phyloP scores from a whole-genome alignment of 2,888 invertebrate species.

The Amphipyra tragopoginis region DNA sequence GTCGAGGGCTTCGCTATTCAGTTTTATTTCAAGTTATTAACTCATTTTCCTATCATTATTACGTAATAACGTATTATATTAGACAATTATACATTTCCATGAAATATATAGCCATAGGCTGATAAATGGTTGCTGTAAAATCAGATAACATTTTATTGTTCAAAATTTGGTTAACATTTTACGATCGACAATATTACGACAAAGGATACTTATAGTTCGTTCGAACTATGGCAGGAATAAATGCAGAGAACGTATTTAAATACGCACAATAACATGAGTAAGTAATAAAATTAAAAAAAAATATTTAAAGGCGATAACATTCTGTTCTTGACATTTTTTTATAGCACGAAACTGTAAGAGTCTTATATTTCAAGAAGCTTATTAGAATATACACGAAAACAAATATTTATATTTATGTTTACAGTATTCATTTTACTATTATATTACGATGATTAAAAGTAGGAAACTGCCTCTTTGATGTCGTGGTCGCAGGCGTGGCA shows the following conservation, averaged over 20 bases:
- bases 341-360: no score
- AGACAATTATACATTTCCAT: conserved; percentile 39
- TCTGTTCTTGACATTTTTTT: no score
- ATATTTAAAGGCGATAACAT: no score
- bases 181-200: conserved; percentile 38
- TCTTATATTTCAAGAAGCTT: no score
- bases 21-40: conserved; percentile 27
- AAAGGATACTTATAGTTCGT: conserved; percentile 22
- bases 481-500: no score
- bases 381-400: no score
- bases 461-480: no score
- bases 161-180: conserved; percentile 48
- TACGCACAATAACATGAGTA: no score
- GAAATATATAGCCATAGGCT: conserved; percentile 37
- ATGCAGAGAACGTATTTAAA: neutral
- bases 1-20: conserved; percentile 10
- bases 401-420: no score
- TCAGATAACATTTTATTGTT: conserved; percentile 60
- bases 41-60: conserved; percentile 38
- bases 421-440: no score
- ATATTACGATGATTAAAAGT: no score
- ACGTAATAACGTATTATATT: conserved; percentile 29
- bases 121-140: conserved; percentile 47
- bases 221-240: neutral
- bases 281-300: no score